These are phyloP conservation scores for Heterohyrax brucei DNA, from an alignment of 2,797 vertebrate species.

Conservation along the genomic window DNA sequence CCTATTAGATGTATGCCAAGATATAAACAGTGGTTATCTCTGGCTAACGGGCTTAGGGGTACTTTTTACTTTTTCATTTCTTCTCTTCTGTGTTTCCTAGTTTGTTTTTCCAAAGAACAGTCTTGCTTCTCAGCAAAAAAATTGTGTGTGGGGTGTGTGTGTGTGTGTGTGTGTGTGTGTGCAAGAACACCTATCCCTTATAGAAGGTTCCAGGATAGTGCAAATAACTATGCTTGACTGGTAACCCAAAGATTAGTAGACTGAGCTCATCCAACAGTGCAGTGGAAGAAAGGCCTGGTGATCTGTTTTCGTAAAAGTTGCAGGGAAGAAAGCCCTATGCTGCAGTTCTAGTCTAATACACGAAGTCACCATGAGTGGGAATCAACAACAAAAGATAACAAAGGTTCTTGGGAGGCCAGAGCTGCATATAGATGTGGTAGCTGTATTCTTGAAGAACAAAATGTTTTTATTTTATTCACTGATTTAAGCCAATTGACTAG, in stretches of 20 bases:
- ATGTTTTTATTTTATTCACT: background rate
- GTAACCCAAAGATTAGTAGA: background rate
- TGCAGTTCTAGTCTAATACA: background rate
- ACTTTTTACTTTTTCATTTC: background rate
- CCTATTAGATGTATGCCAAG: background rate
- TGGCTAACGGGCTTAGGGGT: background rate
- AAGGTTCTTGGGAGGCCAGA: background rate
- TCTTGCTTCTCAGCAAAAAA: background rate
- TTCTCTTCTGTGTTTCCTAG: background rate
- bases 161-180: background rate
- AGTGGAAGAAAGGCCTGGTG: background rate
- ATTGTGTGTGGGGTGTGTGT: background rate
- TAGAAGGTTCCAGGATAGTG: no score
- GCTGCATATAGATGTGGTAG: no score
- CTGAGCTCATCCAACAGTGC: background rate
- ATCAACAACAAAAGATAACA: no score
- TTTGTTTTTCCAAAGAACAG: background rate
- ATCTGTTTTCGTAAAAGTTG: background rate
- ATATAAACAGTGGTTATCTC: background rate
- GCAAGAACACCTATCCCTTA: no score
- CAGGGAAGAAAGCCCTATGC: background rate
- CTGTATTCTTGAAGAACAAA: background rate
- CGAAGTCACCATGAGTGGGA: background rate
- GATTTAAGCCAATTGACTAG: no score
- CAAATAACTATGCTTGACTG: background rate